Base-by-base conservation (phyloP, 2,113 vertebrate species). In the Perca fluviatilis region DNA sequence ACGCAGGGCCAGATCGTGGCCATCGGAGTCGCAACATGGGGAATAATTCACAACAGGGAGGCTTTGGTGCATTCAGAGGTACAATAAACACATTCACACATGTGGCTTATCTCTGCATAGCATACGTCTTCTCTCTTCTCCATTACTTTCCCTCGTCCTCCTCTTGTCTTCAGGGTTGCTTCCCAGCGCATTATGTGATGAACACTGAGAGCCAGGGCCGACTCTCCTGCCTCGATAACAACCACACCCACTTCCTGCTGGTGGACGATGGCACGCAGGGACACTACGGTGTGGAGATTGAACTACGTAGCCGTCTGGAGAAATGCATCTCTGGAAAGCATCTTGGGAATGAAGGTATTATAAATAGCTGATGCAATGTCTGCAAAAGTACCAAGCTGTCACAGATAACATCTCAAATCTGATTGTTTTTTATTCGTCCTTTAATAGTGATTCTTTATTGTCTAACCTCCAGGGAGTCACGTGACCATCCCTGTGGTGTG, bases 181-280 rank as follows among this genome's bases (percentile, higher is more conserved):
- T 97, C 79, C 97, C 97, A 2, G 97, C 97, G 0, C 79, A 97
- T 79, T 99, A 99, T 0, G 0, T 85, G 0, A 58, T 97, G 90
- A 97, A 98, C n/a, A 95, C 96, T 70, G 94, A 95, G 58, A 94
- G 92, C 72, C 97, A 99, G 75, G 97, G 96, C 16, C 87, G 58
- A 2, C 91, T 98, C 51, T 96, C 97, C 1, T 98, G 98, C 82
- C 95, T 99, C 25, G 98, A 99, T 77, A 95, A 89, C 93, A 99
- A 99, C 88, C 98, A 99, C 77, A 97, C 98, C 4, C 98, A 99
- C 84, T 99, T 99, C 90, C 96, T 99, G 87, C 94, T 99, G 53
- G 98, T 99, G 93, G 98, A 99, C 0, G 90, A 99, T 0, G 98
- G 98, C 6, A 99, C 97, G 1, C 95, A 97, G 0, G 98, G 97